Percentiles rank a stretch among this genome's conserved stretches.
Evolutionary conservation across 2,888 invertebrate species (phyloP).

Genomic region (Cephus pulcher): DNA sequence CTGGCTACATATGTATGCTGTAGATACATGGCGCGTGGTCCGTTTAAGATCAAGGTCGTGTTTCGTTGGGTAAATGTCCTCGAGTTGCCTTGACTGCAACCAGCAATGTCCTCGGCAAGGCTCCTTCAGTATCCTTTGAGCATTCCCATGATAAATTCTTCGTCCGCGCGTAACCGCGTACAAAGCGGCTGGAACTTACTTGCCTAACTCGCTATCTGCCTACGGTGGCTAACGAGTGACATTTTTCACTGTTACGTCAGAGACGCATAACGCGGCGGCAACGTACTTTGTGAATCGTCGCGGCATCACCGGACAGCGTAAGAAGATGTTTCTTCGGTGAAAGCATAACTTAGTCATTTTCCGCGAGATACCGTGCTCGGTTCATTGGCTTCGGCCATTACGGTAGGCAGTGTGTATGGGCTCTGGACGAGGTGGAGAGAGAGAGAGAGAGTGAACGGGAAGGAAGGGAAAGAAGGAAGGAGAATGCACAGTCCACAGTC

Average conservation of each 20-base stretch:
- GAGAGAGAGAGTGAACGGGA: constrained; percentile 2
- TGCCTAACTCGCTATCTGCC: neutral
- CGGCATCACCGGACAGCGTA: neutral
- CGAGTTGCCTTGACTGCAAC: constrained; percentile 39
- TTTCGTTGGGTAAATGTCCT: constrained; percentile 55
- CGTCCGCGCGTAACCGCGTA: neutral
- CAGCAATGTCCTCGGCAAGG: neutral
- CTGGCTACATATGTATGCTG: neutral
- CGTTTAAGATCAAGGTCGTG: constrained; percentile 56
- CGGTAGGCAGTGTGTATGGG: neutral
- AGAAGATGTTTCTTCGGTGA: neutral
- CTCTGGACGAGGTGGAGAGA: constrained; percentile 10
- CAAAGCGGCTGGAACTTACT: neutral
- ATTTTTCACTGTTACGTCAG: neutral
- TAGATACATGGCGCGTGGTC: constrained; percentile 34
- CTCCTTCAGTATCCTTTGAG: neutral
- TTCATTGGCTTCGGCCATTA: neutral
- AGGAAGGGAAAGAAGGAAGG: constrained; percentile 8
- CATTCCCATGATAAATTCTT: neutral
- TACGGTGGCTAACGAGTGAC: neutral
- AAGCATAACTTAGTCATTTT: neutral
- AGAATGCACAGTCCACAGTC: constrained; percentile 24
- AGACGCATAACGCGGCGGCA: neutral
- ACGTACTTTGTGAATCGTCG: neutral
- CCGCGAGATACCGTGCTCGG: neutral